Percentiles rank a stretch among this genome's conserved stretches.
These are phyloP conservation scores for Betta splendens DNA, from an alignment of 2,797 vertebrate genomes.

Conservation along the genomic window DNA sequence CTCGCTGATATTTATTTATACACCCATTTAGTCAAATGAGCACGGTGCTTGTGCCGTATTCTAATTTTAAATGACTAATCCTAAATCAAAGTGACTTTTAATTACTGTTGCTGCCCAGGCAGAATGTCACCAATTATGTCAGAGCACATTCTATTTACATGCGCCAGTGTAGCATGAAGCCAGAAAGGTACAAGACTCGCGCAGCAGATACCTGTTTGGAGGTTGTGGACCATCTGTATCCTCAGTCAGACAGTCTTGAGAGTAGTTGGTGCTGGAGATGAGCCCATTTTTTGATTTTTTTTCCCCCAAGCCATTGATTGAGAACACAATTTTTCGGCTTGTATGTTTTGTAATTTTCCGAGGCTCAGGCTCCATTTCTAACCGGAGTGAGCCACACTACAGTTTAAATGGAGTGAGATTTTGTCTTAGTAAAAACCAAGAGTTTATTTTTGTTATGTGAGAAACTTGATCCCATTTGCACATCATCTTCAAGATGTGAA, in stretches of 20 bases:
- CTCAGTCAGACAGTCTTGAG: conserved; percentile 24
- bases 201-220: too few relatives aligned
- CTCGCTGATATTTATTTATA: not conserved
- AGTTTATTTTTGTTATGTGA: not conserved
- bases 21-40: not conserved
- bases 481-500: not conserved
- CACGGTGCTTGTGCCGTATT: not conserved
- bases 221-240: too few relatives aligned
- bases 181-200: too few relatives aligned
- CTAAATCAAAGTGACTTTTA: not conserved
- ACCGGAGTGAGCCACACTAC: not conserved
- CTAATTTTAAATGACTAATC: not conserved
- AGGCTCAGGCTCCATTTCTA: conserved; percentile 6
- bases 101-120: not conserved
- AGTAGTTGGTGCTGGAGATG: not conserved
- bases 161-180: not conserved
- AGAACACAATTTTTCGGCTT: conserved; percentile 1
- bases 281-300: conserved; percentile 16
- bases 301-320: conserved; percentile 2
- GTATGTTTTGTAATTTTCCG: not conserved
- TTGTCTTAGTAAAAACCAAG: not conserved
- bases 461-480: not conserved
- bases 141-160: not conserved
- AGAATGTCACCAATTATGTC: not conserved
- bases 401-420: too few relatives aligned